These are phyloP conservation scores for Emydura subglobosa DNA, from an alignment of 2,113 vertebrate species.

Conservation along the genomic window DNA sequence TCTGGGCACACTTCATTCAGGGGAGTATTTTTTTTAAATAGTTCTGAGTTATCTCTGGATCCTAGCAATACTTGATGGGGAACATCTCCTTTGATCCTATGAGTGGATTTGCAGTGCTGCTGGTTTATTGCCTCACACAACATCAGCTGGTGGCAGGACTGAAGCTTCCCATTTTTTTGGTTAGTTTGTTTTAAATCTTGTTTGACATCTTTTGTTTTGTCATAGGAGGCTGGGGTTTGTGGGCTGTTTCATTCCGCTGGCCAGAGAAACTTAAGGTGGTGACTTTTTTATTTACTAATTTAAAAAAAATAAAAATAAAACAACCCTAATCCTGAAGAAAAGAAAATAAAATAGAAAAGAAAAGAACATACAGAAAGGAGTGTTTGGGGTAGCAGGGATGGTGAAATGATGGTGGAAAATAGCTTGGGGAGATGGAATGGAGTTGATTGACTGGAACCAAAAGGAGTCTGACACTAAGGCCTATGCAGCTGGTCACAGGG, in stretches of 20 bases:
- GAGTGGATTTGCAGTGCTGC: not conserved
- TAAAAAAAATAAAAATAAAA: not conserved
- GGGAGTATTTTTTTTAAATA: not conserved
- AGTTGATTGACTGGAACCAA: conserved; percentile 3
- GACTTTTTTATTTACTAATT: not conserved
- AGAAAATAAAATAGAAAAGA: not conserved
- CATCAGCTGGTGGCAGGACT: not conserved
- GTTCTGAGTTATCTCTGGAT: not conserved
- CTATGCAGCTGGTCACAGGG: not conserved
- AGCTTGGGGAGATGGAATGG: not conserved
- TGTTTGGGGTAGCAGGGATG: not conserved
- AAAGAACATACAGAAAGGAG: not conserved
- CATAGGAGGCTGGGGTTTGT: conserved; percentile 46
- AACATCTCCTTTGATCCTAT: not conserved
- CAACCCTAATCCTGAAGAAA: not conserved
- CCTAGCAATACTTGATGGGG: not conserved
- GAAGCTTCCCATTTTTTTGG: not conserved
- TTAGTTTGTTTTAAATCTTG: conserved; percentile 9
- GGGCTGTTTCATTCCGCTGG: not conserved
- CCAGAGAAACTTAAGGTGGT: conserved; percentile 42
- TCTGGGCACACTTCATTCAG: not conserved
- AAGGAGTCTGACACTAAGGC: not conserved
- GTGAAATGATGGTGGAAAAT: not conserved
- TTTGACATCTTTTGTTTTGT: conserved; percentile 44
- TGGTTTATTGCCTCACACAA: not conserved